Base-by-base conservation (phyloP, 2,113 vertebrate species). In the Lophura nycthemera region DNA sequence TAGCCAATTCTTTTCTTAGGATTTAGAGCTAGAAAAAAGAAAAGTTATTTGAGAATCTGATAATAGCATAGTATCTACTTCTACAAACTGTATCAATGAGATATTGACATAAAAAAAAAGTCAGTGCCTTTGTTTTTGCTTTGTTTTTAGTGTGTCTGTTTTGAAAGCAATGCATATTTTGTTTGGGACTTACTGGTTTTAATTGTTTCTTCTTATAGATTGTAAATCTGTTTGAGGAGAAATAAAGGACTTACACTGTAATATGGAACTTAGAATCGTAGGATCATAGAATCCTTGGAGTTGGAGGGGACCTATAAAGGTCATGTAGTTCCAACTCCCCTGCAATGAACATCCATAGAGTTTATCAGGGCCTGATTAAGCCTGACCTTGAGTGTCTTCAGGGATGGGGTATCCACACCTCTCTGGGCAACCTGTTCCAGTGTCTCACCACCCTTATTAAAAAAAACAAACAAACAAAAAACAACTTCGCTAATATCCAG, bases 1-100 rank as follows among this genome's bases (percentile, higher is more conserved):
- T 90, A 84, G 89, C 73, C 84, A 89, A 34, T 84, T 84, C 36
- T 85, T 90, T 90, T 76, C 52, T 83, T 12, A 70, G 92, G 64
- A 92, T 91, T 86, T 87, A 83, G 48, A 52, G 48, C 77, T 69
- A 83, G 22, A 22, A 63, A 86, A 50, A 69, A 65, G n/a, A 50
- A 59, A 76, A n/a, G 42, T 45, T 88, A 75, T 52, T 78, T 63
- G 21, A 80, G 66, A 90, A 32, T 14, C 77, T 80, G 36, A 13
- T 73, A 45, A 54, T 13, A 48, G 8, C 76, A 42, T 80, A 63
- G 6, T 75, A 38, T 65, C 7, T 52, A 5, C 11, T 87, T 89
- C 84, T 78, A 30, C 16, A 45, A 13, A 27, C 22, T 56, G 11
- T 70, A 21, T 83, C 27, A 40, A 8, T 88, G 74, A 10, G 59